Base-by-base conservation (phyloP, 2,888 invertebrate species). In the Eilema depressum region DNA sequence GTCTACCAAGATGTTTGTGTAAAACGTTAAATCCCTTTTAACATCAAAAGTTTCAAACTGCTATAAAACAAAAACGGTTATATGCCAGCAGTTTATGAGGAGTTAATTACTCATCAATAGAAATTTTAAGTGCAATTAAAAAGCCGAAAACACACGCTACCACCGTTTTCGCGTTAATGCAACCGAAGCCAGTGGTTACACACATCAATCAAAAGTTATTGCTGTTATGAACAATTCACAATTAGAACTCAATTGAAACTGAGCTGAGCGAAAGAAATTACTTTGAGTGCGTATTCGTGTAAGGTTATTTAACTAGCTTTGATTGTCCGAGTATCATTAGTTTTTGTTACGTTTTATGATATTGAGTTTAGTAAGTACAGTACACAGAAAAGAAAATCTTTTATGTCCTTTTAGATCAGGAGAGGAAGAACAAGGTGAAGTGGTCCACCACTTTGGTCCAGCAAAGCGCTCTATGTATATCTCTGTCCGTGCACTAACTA, bases 161-260 rank as follows among this genome's bases (percentile, higher is more conserved):
- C 84, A 86, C 86, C 87, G 82, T 82, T 86, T 78, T 82, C 82
- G 83, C 83, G 82, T 88, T 89, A 85, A 88, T 86, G 83, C 83
- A 79, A 84, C 85, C 85, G 80, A 79, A 79, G 81, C 81, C 77
- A 78, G 30, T 83, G 83, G 89, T 85, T 88, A 88, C 90, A 90
- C 88, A 88, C 89, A 91, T 91, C 88, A 88, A 91, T 92, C 91
- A 91, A 89, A 88, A 82, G 87, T 88, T 89, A 90, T 88, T 85
- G 86, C 84, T 85, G 82, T 83, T 84, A 83, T 83, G 85, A 85
- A 84, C 81, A 81, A 84, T 83, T 81, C 84, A 86, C 86, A 92
- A 91, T 91, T 89, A 89, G 88, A 87, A 69, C 72, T 69, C 63
- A 63, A 69, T 69, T 62, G 63, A 60, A 57, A 68, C 41, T 61